phyloP scores from a whole-genome alignment of 2,888 invertebrate species.

The Drosophila diplacantha region DNA sequence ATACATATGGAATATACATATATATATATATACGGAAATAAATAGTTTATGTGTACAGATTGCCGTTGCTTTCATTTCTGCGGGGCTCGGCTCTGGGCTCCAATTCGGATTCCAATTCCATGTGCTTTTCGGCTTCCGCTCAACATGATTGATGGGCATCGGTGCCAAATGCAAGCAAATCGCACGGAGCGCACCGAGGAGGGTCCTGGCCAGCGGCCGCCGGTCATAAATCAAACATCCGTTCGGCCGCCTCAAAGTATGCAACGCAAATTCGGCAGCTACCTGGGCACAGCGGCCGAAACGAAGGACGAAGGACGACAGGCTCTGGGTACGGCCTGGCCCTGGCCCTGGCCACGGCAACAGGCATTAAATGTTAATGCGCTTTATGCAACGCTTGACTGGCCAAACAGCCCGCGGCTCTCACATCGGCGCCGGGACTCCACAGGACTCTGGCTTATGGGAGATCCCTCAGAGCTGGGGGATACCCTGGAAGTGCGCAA shows the following conservation, averaged over 20 bases:
- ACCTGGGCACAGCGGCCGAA: background rate
- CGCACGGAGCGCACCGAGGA: constrained; percentile 4
- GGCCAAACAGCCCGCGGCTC: constrained; percentile 32
- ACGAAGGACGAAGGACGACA: constrained; percentile 7
- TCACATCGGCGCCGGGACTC: constrained; percentile 9
- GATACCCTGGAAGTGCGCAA: background rate
- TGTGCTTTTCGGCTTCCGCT: background rate
- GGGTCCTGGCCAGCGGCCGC: constrained; percentile 11
- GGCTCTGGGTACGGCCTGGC: background rate
- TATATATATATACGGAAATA: constrained; percentile 51
- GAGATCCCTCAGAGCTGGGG: background rate
- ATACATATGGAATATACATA: constrained; percentile 41
- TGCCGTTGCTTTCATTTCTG: constrained; percentile 18
- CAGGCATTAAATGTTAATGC: constrained; percentile 55
- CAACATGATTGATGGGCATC: constrained; percentile 22
- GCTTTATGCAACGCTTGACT: constrained; percentile 46
- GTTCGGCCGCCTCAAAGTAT: constrained; percentile 25
- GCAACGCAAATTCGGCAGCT: constrained; percentile 43
- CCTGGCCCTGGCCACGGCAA: constrained; percentile 8
- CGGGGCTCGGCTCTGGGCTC: background rate
- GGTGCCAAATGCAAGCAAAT: constrained; percentile 15
- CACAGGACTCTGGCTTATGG: background rate
- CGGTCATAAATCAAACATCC: constrained; percentile 49
- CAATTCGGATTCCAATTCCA: constrained; percentile 1
- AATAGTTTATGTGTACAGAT: constrained; percentile 63